Evolutionary conservation across 2,888 invertebrate genomes (phyloP), one percentile per base, ranked within the genome.

Genomic region (Drosophila nigricruria): DNA sequence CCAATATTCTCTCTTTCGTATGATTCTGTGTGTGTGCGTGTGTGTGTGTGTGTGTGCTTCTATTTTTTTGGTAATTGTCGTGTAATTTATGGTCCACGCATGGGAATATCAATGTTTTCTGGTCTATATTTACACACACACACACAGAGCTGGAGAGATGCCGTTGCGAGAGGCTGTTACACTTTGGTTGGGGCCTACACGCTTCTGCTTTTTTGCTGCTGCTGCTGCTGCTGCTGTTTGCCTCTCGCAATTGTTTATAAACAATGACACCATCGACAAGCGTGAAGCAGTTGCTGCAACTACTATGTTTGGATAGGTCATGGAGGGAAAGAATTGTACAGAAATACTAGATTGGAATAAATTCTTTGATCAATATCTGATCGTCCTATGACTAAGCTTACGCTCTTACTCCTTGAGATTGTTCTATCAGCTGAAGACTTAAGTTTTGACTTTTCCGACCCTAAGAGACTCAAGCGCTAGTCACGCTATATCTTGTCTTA

Each of bases 41-140:
- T 56, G 25, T 57, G 34, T 20, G 47, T 54, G 45, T 57, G 64
- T 40, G 5, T 10, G 0, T 42, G 12, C 68, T 34, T 34, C 10
- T 42, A 49, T 67, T 64, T 70, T 57, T 58, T 76, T 64, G 78
- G 87, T 88, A 87, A 87, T 87, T 87, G 86, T 90, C 79, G 68
- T 77, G 86, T 87, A 81, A 87, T 90, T 87, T 87, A 87, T 90
- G 75, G 73, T 74, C 74, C 68, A 76, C 89, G 86, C 77, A 85
- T 88, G 90, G 90, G 87, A 83, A 86, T 87, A 82, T 88, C 86
- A 77, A 85, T 88, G 88, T 75, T 77, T 72, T 72, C 66, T 75
- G 63, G 52, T 79, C 82, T 76, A 80, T 68, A 82, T 79, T 66
- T 79, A 80, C 70, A 50, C 70, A 70, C 20, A 25, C 23, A 61